Conservation (phyloP, 2,888 invertebrate genomes). For the Halocaridina rubra region DNA sequence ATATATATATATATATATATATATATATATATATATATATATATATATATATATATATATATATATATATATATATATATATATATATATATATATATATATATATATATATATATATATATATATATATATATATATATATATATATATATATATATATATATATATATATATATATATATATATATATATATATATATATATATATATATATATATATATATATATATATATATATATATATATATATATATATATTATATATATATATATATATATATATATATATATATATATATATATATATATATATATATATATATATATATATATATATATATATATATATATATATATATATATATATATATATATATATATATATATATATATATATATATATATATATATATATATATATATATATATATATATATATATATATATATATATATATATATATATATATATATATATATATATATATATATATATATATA, state of each 20-base stretch:
- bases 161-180: slow-evolving; percentile 12
- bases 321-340: slow-evolving; percentile 15
- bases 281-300: slow-evolving; percentile 30
- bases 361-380: not conserved
- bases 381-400: slow-evolving; percentile 4
- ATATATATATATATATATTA: slow-evolving; percentile 5
- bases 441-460: not conserved
- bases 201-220: slow-evolving; percentile 9
- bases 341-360: slow-evolving; percentile 12
- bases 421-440: not conserved
- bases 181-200: slow-evolving; percentile 15
- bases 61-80: not conserved
- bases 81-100: slow-evolving; percentile 4
- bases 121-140: not conserved
- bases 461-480: not conserved
- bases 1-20: slow-evolving; percentile 27
- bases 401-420: not conserved
- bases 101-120: not conserved
- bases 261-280: not conserved
- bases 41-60: slow-evolving; percentile 26
- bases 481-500: slow-evolving; percentile 16
- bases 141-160: not conserved
- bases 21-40: slow-evolving; percentile 5
- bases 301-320: slow-evolving; percentile 21
- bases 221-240: slow-evolving; percentile 6